Evolutionary conservation across 2,888 invertebrate genomes (phyloP).

Genomic region (Eudasyphora cyanicolor): DNA sequence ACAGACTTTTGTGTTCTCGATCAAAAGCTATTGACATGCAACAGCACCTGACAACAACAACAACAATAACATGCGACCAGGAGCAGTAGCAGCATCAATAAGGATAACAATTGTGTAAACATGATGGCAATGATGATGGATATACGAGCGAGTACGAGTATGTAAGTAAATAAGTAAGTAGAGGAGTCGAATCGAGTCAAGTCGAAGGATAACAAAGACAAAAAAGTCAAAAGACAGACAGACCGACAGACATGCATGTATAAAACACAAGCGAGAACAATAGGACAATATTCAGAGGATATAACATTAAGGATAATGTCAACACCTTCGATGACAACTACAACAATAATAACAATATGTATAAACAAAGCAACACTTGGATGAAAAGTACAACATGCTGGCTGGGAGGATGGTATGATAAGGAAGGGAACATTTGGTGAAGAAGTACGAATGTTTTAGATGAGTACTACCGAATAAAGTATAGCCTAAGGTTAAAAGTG

Average conservation of each 20-base stretch:
- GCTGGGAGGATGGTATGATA: neutral
- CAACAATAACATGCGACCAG: neutral
- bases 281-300: neutral
- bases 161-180: neutral
- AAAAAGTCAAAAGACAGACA: neutral
- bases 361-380: constrained; percentile 5
- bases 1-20: neutral
- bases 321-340: constrained; percentile 27
- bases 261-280: neutral
- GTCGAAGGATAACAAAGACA: neutral
- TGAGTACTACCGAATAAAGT: too few relatives aligned
- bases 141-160: too few relatives aligned
- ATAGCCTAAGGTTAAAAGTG: neutral
- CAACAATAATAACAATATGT: constrained; percentile 16
- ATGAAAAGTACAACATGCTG: neutral
- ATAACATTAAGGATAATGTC: constrained; percentile 27
- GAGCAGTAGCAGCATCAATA: too few relatives aligned
- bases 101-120: constrained; percentile 30
- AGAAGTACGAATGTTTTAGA: too few relatives aligned
- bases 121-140: neutral
- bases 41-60: constrained; percentile 11
- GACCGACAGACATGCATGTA: neutral
- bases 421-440: neutral
- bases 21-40: constrained; percentile 23
- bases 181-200: neutral